Percentiles rank a stretch among this genome's conserved stretches.
These are phyloP conservation scores for Cathartes aura DNA, from an alignment of 2,113 vertebrate species.

Conservation along the genomic window DNA sequence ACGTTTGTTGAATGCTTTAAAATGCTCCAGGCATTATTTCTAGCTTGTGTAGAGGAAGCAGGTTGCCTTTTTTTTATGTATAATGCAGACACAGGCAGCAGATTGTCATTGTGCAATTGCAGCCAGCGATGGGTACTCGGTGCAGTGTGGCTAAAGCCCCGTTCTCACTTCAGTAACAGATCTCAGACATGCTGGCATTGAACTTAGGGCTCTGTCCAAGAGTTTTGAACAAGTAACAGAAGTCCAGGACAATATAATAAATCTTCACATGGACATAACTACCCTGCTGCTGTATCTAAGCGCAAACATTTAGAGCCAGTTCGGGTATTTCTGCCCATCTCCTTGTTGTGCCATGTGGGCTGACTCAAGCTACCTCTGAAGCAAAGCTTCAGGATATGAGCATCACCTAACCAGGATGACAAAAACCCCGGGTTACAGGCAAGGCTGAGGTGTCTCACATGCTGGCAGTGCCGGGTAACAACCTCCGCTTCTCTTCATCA, in stretches of 20 bases:
- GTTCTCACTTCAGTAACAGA: not conserved
- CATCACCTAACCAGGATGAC: not conserved
- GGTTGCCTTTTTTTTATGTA: rapidly evolving
- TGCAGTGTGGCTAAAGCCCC: rapidly evolving
- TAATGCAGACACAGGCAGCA: too few species aligned
- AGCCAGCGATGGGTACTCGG: not conserved
- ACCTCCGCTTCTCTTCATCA: not conserved
- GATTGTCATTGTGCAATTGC: too few species aligned
- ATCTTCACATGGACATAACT: not conserved
- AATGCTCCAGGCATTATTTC: not conserved
- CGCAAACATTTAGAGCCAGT: rapidly evolving
- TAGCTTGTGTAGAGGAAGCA: not conserved
- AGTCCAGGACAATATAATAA: not conserved
- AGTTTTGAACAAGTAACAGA: not conserved
- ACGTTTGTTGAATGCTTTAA: not conserved
- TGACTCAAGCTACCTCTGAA: not conserved
- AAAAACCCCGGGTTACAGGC: rapidly evolving
- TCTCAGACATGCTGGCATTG: not conserved
- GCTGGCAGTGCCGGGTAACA: not conserved
- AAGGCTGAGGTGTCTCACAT: not conserved
- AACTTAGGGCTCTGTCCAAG: not conserved
- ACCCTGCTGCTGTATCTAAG: not conserved
- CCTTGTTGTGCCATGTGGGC: rapidly evolving
- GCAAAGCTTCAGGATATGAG: not conserved
- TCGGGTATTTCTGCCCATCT: not conserved